Evolutionary conservation across 2,888 invertebrate species (phyloP), one percentile per base, ranked within the genome.

Genomic region (Alviniconcha strummeri): DNA sequence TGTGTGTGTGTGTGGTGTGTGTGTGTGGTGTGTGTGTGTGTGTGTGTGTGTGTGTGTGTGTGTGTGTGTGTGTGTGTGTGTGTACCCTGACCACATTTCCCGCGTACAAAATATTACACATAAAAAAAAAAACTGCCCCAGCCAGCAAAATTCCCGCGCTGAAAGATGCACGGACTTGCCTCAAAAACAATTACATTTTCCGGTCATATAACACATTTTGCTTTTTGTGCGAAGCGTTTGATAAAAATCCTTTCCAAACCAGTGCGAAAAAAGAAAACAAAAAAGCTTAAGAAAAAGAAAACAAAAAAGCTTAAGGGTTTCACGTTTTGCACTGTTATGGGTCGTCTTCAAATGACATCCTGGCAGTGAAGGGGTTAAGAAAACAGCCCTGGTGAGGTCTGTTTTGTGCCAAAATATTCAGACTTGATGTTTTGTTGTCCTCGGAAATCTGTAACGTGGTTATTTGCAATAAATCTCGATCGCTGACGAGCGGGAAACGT

Each of bases 41-140:
- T 80, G 80, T 5, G 64, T 69, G 67, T 67, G 64, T 67, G 80
- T 80, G 64, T 67, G 80, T 80, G 64, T 80, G 80, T 64, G 67
- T 67, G 64, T 67, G 80, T 80, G 64, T 67, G 80, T 80, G 64
- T 80, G 80, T 64, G 64, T 80, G 80, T 64, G 8, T 80, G 80
- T 5, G 64, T 69, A 36, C 36, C 36, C 36, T 36, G 36, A 36
- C 36, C 36, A 36, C 36, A 19, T 69, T 15, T 69, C n/a, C 6
- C 1, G 72, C 2, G 72, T 13, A n/a, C 36, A n/a, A 11, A 15
- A 15, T 9, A 64, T 15, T 64, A 9, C 15, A 15, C 15, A 4
- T 15, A 64, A 64, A 64, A 15, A 64, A 64, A 64, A 15, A 3
- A 36, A 36, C 36, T 36, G 36, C 36, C 36, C 36, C 36, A 36